Evolutionary conservation across 37 sponge, comb jelly and placozoan species (phyloP).

Genomic region (Tethya wilhelma): DNA sequence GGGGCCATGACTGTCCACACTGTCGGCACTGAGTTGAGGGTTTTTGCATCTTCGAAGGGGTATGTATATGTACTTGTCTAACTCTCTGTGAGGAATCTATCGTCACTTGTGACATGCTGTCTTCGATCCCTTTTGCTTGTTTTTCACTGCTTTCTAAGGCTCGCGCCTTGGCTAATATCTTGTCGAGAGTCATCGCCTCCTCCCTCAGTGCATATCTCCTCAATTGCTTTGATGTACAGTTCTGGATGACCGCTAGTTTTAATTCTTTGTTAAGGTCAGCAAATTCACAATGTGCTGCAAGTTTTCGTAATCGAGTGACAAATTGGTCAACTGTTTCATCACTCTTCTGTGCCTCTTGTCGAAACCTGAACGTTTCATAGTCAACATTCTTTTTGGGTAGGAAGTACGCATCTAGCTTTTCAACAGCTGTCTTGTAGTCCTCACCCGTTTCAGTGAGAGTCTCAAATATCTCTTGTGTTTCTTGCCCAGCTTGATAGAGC

Average conservation of each 20-base stretch:
- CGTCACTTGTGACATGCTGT: no score
- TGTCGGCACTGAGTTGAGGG: conserved; percentile 10
- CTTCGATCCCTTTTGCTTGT: no score
- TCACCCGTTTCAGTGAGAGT: conserved; percentile 40
- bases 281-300: conserved; percentile 49
- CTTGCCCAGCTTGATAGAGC: conserved; percentile 37
- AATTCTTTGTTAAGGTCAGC: conserved; percentile 7
- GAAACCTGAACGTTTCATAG: conserved; percentile 48
- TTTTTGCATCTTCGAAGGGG: no score
- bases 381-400: conserved; percentile 45
- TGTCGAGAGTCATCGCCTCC: conserved; percentile 26
- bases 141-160: conserved; percentile 40
- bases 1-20: conserved; percentile 45
- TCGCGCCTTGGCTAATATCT: conserved; percentile 23
- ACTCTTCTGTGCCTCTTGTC: conserved; percentile 18
- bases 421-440: conserved; percentile 35
- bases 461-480: conserved; percentile 17
- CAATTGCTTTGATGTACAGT: conserved; percentile 28
- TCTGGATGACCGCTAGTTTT: conserved; percentile 28
- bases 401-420: conserved; percentile 51
- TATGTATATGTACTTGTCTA: no score
- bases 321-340: conserved; percentile 55
- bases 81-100: no score
- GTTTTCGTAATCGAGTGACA: conserved; percentile 23
- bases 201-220: conserved; percentile 31